A percentile compares a stretch with the other conserved stretches of the same genome.
These are phyloP conservation scores for Lepidostoma basale DNA, from an alignment of 1,140 invertebrate species.

Conservation along the genomic window DNA sequence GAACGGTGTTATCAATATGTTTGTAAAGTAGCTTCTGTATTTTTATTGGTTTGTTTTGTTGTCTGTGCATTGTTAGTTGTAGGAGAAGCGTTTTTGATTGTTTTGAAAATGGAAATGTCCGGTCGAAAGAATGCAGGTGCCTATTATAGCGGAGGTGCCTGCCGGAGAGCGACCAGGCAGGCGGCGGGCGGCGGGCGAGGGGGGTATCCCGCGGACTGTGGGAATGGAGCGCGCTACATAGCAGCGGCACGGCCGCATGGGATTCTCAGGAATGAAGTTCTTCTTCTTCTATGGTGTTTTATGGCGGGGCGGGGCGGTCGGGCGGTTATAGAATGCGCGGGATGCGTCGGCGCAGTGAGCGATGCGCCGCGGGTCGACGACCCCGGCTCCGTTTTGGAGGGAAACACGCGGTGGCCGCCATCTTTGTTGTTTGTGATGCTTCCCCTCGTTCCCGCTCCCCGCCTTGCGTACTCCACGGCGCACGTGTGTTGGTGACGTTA, in stretches of 20 bases:
- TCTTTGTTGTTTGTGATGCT: conserved; percentile 36
- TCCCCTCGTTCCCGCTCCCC: conserved; percentile 6
- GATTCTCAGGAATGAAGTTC: conserved; percentile 31
- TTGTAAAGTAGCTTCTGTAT: too few species aligned
- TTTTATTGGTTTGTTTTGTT: too few species aligned
- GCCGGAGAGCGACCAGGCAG: background rate
- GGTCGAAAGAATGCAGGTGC: background rate
- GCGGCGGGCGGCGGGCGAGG: background rate
- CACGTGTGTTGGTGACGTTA: conserved; percentile 7
- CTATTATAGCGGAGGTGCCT: background rate
- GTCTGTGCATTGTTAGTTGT: too few species aligned
- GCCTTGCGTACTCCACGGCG: background rate
- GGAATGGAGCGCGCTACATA: conserved; percentile 12
- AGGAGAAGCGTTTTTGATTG: too few species aligned
- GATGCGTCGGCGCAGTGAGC: conserved; percentile 33
- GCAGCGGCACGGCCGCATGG: conserved; percentile 1
- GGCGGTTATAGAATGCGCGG: conserved; percentile 24
- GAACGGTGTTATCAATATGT: too few species aligned
- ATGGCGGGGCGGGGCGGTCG: background rate
- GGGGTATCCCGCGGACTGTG: background rate
- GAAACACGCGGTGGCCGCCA: conserved; percentile 39
- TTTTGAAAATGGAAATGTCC: conserved; percentile 1
- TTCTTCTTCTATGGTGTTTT: background rate
- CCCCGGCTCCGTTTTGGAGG: conserved; percentile 39
- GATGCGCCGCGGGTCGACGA: conserved; percentile 36